phyloP scores from a whole-genome alignment of 1,140 invertebrate genomes.

The Sipha flava region DNA sequence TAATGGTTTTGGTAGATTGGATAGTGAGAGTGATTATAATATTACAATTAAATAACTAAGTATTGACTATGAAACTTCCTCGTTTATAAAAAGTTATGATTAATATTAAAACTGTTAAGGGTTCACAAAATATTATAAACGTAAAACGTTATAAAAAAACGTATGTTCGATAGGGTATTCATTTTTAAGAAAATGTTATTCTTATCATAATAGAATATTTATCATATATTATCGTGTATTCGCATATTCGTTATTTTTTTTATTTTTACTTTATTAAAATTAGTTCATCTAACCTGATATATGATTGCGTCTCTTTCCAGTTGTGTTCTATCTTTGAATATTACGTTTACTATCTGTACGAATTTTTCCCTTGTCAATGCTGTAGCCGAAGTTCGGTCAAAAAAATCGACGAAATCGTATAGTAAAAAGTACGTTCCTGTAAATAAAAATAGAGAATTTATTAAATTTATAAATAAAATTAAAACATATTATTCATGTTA shows the following conservation, averaged over 20 bases:
- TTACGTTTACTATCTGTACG: constrained; percentile 73
- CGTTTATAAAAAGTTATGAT: too few relatives aligned
- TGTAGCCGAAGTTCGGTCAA: constrained; percentile 74
- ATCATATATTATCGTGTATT: not conserved
- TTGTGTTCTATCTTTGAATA: constrained; percentile 75
- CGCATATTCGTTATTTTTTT: not conserved
- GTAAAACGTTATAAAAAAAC: too few relatives aligned
- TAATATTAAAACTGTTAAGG: too few relatives aligned
- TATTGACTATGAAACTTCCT: too few relatives aligned
- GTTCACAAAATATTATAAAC: too few relatives aligned
- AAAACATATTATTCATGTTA: not conserved
- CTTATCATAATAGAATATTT: not conserved
- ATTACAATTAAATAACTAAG: too few relatives aligned
- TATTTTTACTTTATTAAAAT: not conserved
- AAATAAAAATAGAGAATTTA: constrained; percentile 39
- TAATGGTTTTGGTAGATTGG: too few relatives aligned
- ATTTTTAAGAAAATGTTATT: too few relatives aligned
- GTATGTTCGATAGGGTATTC: too few relatives aligned
- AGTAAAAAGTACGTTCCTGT: constrained; percentile 83
- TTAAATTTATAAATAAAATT: not conserved
- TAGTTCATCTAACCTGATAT: constrained; percentile 58
- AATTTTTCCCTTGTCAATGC: constrained; percentile 72
- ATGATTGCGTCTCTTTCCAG: constrained; percentile 80
- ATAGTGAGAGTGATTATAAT: too few relatives aligned
- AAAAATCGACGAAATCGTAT: constrained; percentile 84